Base-by-base conservation (phyloP, 2,113 vertebrate species). In the Steatornis caripensis region DNA sequence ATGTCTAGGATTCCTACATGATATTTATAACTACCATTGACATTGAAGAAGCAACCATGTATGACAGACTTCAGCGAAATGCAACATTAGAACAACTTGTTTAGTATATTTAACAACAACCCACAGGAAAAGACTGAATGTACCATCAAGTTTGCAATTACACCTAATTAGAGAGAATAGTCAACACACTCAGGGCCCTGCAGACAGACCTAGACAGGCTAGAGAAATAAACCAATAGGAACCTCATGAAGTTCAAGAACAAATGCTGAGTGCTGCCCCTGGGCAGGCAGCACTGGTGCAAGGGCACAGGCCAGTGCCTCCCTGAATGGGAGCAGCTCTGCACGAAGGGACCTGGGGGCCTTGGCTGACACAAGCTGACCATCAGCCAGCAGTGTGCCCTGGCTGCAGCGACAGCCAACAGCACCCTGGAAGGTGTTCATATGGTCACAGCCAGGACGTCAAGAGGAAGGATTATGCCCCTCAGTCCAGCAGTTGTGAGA, bases 261-360 rank as follows among this genome's bases (percentile, higher is more conserved):
- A 62, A 72, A 48, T 34, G 8, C 10, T 6, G 3, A 24, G 14
- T 15, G 9, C 41, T 65, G 34, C 11, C 19, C 7, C 8, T 30
- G 51, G 29, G 18, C 45, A 60, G 32, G 23, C 49, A 54, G 51
- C 10, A 18, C 5, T 10, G 10, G 12, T 61, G 14, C 46, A 51
- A 70, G 39, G 41, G 6, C 34, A 41, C 5, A 37, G 22, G 7
- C 8, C 0, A 2, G 17, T 14, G 30, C 2, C 18, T 36, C 23
- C 12, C 29, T 49, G 39, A 10, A 41, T 77, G 37, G 34, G 34
- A 72, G 46, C 14, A 27, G 20, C 18, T 49, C 41, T 23, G 41
- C 5, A 4, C 16, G 5, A 53, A 72, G 7, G 21, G n/a, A 36
- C 13, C 15, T 26, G 66, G 5, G 14, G 2, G 0, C 32, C 27